These are phyloP conservation scores for Simalia tracyae DNA, from an alignment of 2,797 vertebrate species.

Conservation along the genomic window DNA sequence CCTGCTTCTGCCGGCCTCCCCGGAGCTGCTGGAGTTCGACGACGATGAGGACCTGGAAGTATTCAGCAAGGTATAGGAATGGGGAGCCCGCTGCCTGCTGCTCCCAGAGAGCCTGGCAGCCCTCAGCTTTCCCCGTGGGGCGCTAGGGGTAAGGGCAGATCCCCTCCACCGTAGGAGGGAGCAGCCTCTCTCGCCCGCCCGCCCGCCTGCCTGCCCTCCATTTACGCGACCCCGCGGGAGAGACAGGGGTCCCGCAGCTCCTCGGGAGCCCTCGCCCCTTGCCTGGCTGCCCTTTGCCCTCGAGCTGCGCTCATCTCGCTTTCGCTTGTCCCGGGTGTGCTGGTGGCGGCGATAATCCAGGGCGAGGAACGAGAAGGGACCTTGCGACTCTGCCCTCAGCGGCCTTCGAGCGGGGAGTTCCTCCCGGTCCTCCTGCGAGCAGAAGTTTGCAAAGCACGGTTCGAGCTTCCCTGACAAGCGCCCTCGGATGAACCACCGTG, in stretches of 20 bases:
- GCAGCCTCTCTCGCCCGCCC: background rate
- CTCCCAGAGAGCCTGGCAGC: slow-evolving; percentile 4
- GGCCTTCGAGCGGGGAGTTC: background rate
- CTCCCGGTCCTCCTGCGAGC: background rate
- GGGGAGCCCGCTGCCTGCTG: background rate
- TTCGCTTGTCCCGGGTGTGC: background rate
- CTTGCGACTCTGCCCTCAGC: background rate
- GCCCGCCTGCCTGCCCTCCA: background rate
- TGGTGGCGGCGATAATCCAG: background rate
- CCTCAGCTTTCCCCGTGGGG: background rate
- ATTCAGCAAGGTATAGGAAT: slow-evolving; percentile 86
- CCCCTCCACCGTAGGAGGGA: background rate
- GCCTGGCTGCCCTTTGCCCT: background rate
- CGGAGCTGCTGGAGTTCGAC: slow-evolving; percentile 81
- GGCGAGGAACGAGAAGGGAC: background rate
- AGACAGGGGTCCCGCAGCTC: background rate
- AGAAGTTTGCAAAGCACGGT: slow-evolving; percentile 1
- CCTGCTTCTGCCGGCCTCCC: slow-evolving; percentile 53
- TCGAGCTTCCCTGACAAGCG: background rate
- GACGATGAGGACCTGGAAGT: slow-evolving; percentile 95
- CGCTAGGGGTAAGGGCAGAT: background rate
- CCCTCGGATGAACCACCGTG: background rate
- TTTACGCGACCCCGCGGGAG: background rate
- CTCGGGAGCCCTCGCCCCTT: background rate
- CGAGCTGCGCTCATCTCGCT: background rate